Conservation (phyloP, 23 tunicate species). For the Oikopleura vanhoeffeni region DNA sequence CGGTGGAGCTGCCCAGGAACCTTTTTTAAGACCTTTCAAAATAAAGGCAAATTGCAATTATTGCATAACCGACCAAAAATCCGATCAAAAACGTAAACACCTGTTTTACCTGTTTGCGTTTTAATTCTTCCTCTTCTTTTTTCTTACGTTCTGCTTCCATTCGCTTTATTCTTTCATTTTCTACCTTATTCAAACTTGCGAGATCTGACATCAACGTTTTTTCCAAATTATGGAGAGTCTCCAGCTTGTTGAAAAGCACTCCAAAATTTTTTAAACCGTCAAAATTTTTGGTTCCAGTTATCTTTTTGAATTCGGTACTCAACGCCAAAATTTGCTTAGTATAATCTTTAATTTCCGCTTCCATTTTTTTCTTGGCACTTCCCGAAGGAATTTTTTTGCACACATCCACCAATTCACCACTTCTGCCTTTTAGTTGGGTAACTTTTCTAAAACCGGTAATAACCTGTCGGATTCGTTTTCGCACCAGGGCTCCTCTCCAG, state of each 20-base stretch:
- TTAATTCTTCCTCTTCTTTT: constrained; percentile 35
- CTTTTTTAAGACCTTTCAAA: no score
- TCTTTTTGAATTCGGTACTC: background rate
- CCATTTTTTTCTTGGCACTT: background rate
- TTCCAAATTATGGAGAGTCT: constrained; percentile 19
- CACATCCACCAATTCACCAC: background rate
- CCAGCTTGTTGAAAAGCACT: constrained; percentile 33
- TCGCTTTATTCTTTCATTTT: constrained; percentile 42
- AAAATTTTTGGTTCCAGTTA: background rate
- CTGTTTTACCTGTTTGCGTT: constrained; percentile 29
- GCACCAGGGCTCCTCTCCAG: background rate
- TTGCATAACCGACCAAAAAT: no score
- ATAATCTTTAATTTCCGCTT: background rate
- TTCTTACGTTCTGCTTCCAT: constrained; percentile 59
- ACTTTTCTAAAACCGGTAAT: background rate
- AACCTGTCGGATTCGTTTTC: background rate
- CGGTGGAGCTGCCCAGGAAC: no score
- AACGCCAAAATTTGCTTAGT: background rate
- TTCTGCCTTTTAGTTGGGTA: background rate
- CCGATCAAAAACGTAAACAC: no score
- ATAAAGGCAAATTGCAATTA: no score
- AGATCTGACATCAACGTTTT: background rate
- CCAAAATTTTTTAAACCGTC: constrained; percentile 23
- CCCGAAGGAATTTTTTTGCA: background rate
- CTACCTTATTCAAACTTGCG: constrained; percentile 26